phyloP scores from a whole-genome alignment of 2,797 vertebrate species.

The Clarias fuscus region DNA sequence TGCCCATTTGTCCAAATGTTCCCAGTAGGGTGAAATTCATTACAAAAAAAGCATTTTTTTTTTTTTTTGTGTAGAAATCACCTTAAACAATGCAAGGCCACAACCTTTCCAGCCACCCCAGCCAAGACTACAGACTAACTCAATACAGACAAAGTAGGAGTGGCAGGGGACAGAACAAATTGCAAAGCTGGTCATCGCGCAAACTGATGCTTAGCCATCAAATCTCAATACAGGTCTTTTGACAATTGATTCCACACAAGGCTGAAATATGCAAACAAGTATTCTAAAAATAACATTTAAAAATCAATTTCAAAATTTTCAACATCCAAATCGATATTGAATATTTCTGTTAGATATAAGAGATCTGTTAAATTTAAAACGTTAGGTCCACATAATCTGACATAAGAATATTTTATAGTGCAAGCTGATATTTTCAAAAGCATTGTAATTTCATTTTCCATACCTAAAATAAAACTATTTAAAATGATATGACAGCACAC shows the following conservation, averaged over 20 bases:
- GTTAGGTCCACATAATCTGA: neutral
- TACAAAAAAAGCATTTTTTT: no score
- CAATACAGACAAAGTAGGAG: constrained; percentile 32
- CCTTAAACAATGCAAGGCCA: constrained; percentile 41
- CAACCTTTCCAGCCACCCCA: constrained; percentile 19
- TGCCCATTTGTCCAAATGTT: neutral
- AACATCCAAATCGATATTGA: neutral
- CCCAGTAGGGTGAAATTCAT: no score
- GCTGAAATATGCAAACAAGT: neutral
- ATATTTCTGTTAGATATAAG: neutral
- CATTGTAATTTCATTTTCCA: neutral
- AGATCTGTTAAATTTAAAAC: neutral
- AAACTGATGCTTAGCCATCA: constrained; percentile 12
- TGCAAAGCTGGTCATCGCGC: constrained; percentile 13
- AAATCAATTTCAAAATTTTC: neutral
- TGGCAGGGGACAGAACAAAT: constrained; percentile 34
- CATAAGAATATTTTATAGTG: neutral
- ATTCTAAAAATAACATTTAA: neutral
- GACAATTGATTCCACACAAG: neutral
- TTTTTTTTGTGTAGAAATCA: neutral
- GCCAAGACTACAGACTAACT: constrained; percentile 12
- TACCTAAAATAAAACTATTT: neutral
- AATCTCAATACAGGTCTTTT: neutral
- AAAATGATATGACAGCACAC: neutral
- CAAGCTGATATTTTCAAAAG: neutral